Percentiles rank a stretch among this genome's conserved stretches.
Evolutionary conservation across 2,113 vertebrate species (phyloP).

Genomic region (Heterotis niloticus): DNA sequence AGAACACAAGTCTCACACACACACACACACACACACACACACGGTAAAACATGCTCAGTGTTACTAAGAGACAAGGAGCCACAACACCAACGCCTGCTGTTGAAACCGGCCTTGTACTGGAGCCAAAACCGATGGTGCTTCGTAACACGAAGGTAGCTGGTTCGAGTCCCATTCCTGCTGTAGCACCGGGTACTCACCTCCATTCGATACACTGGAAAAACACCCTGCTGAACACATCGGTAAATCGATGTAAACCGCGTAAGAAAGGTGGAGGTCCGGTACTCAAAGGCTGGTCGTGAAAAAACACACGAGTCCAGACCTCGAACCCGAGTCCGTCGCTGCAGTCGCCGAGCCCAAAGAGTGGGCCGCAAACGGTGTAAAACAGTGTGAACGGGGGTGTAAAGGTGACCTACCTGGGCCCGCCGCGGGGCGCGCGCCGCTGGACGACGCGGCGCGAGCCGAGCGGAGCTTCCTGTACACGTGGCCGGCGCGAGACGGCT

Average conservation of each 20-base stretch:
- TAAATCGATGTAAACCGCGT: neutral
- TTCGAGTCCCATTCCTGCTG: too few relatives aligned
- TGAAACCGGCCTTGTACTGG: neutral
- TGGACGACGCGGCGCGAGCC: too few relatives aligned
- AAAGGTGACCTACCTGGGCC: constrained; percentile 11
- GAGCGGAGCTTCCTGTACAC: constrained; percentile 52
- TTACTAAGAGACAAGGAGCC: neutral
- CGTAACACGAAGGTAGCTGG: neutral
- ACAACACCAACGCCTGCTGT: neutral
- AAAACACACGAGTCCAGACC: neutral
- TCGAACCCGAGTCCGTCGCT: neutral
- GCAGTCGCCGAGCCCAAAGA: too few relatives aligned
- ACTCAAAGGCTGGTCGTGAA: neutral
- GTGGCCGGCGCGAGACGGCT: constrained; percentile 42
- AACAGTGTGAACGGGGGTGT: too few relatives aligned
- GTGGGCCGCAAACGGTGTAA: too few relatives aligned
- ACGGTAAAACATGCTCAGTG: too few relatives aligned
- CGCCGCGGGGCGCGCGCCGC: too few relatives aligned
- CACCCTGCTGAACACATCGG: too few relatives aligned
- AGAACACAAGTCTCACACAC: neutral
- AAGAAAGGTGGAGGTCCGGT: neutral
- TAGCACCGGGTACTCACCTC: too few relatives aligned
- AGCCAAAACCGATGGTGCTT: too few relatives aligned
- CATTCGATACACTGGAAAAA: too few relatives aligned
- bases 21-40: too few relatives aligned